Percentiles rank a stretch among this genome's conserved stretches.
These are phyloP conservation scores for Drosophila malerkotliana DNA, from an alignment of 1,140 invertebrate genomes.

Conservation along the genomic window DNA sequence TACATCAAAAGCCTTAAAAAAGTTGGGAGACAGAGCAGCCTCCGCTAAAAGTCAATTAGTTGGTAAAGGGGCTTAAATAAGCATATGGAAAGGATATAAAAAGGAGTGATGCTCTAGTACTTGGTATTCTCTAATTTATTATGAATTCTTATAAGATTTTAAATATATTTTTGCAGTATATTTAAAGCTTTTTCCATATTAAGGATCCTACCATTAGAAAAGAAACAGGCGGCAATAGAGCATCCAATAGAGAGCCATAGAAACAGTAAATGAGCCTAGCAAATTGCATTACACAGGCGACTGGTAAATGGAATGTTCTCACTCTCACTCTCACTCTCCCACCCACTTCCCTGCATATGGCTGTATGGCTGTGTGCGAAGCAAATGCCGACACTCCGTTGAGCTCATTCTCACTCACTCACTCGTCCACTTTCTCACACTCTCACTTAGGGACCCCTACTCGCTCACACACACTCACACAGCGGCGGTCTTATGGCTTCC, in stretches of 20 bases:
- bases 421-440: background rate
- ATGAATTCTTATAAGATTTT: no score
- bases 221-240: background rate
- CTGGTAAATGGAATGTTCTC: conserved; percentile 24
- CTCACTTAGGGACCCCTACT: background rate
- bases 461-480: conserved; percentile 26
- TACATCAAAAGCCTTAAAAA: conserved; percentile 37
- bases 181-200: no score
- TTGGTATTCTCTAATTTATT: no score
- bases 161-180: no score
- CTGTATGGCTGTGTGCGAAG: no score
- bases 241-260: background rate
- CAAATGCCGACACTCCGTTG: conserved; percentile 19
- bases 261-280: conserved; percentile 6
- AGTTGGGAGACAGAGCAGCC: conserved; percentile 29
- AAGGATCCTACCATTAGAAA: no score
- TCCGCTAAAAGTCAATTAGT: conserved; percentile 64
- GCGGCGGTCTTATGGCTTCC: conserved; percentile 49
- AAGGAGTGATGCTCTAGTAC: no score
- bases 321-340: background rate
- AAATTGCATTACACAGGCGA: conserved; percentile 34
- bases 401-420: conserved; percentile 18
- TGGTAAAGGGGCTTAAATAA: background rate
- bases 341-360: background rate
- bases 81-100: no score